Conservation (phyloP, 2,888 invertebrate species). For the Eristalis arbustorum region DNA sequence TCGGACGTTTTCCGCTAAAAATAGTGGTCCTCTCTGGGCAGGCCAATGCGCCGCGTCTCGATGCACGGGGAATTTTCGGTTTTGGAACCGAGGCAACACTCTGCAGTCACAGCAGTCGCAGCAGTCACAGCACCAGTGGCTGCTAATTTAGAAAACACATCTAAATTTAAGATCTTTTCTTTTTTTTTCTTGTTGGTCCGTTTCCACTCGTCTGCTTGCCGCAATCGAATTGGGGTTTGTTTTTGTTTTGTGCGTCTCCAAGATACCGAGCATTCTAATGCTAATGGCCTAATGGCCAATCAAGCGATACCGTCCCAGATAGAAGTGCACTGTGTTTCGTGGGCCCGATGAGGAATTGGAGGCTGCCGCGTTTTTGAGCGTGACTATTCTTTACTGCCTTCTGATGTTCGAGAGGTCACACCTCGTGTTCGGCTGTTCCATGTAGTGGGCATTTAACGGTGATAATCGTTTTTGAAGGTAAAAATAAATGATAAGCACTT, state of each 20-base stretch:
- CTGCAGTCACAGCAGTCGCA: background rate
- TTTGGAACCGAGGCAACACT: constrained; percentile 51
- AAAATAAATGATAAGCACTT: background rate
- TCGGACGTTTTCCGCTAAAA: constrained; percentile 51
- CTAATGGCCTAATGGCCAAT: constrained; percentile 66
- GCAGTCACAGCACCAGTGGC: constrained; percentile 7
- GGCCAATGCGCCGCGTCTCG: constrained; percentile 11
- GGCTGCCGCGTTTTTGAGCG: background rate
- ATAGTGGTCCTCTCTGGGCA: constrained; percentile 38
- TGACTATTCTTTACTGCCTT: background rate
- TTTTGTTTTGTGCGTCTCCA: constrained; percentile 37
- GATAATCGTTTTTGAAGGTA: constrained; percentile 21
- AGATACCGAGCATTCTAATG: constrained; percentile 39
- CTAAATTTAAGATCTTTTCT: constrained; percentile 50
- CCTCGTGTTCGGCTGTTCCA: background rate
- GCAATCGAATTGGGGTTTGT: constrained; percentile 6
- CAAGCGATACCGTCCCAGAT: constrained; percentile 56
- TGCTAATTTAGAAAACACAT: constrained; percentile 50
- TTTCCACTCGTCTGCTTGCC: background rate
- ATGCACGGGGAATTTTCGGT: constrained; percentile 47
- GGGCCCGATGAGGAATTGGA: background rate
- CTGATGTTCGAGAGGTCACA: constrained; percentile 23
- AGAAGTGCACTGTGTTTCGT: constrained; percentile 32
- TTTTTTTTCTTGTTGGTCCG: background rate
- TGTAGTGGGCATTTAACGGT: background rate